phyloP scores from a whole-genome alignment of 2,113 vertebrate species.

The Physeter macrocephalus region DNA sequence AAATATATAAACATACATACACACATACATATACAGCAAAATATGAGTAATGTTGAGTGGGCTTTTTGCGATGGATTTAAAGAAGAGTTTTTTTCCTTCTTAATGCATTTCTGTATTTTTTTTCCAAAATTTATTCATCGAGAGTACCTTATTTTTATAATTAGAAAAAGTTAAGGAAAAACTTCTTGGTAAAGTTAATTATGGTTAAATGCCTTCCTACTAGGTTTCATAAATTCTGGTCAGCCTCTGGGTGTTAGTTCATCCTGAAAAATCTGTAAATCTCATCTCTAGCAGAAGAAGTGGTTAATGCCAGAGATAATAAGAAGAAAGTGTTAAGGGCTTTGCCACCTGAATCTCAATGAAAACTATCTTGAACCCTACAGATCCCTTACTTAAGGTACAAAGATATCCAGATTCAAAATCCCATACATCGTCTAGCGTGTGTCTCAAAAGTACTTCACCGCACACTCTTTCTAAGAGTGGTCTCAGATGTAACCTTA shows the following conservation, averaged over 20 bases:
- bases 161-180: neutral
- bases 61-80: neutral
- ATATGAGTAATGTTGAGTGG: neutral
- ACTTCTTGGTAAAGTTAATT: neutral
- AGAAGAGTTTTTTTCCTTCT: neutral
- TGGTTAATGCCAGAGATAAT: neutral
- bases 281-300: neutral
- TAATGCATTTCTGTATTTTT: neutral
- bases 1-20: neutral
- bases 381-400: neutral
- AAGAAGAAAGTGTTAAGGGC: neutral
- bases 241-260: neutral
- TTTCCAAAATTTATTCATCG: neutral
- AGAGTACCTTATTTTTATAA: neutral
- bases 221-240: neutral
- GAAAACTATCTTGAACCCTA: neutral
- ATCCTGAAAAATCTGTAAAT: neutral
- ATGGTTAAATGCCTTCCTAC: neutral
- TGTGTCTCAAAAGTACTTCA: neutral
- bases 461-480: neutral
- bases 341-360: neutral
- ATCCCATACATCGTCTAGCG: neutral
- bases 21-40: neutral
- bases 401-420: neutral
- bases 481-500: neutral